These are phyloP conservation scores for Gnathonemus echidnorhynchus DNA, from an alignment of 2,113 vertebrate species.

Conservation along the genomic window DNA sequence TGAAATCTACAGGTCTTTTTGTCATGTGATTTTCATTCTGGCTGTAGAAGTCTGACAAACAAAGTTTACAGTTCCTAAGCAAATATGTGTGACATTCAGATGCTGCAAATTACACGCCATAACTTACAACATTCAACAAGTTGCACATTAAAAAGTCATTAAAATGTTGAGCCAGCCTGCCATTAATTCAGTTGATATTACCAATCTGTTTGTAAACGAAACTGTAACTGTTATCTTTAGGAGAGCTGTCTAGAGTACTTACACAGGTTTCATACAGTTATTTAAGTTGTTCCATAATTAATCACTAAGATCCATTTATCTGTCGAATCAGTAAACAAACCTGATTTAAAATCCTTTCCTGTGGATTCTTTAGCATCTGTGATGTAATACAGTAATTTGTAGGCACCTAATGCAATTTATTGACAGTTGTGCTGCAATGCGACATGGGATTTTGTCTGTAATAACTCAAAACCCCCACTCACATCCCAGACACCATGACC, in stretches of 20 bases:
- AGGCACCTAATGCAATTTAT: background rate
- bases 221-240: background rate
- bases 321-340: background rate
- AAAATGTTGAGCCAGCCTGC: background rate
- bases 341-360: background rate
- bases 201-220: background rate
- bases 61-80: background rate
- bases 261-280: background rate
- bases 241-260: background rate
- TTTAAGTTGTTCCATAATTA: background rate
- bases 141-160: conserved; percentile 12
- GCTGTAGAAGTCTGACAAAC: background rate
- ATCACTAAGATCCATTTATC: background rate
- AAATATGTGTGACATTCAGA: background rate
- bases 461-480: background rate
- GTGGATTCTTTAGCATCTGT: background rate
- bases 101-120: background rate
- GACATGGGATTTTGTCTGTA: background rate
- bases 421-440: conserved; percentile 2
- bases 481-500: background rate
- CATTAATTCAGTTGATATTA: background rate
- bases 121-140: background rate
- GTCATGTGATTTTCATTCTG: background rate
- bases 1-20: too few relatives aligned
- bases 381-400: background rate